Evolutionary conservation across 92 coral and sea anemone genomes (phyloP), one percentile per base, ranked within the genome.

Genomic region (Paragorgia papillata): DNA sequence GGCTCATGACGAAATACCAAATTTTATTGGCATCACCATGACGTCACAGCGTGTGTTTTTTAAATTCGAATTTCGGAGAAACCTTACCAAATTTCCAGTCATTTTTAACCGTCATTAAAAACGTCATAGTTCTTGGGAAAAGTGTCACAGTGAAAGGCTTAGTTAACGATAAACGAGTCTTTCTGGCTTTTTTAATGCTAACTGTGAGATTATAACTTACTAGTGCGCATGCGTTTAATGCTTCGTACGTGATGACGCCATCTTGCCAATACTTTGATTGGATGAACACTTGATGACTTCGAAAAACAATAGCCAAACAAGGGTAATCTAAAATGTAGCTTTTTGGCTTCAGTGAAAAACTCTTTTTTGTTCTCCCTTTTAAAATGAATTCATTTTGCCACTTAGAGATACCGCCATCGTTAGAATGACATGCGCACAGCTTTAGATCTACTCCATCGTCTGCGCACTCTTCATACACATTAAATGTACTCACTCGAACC

Each of bases 401-500:
- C 24, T 40, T 67, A 20, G 44, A 2, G 12, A 24, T 27, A 3
- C 22, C 18, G 5, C 25, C 10, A 3, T 3, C 21, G 33, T 12
- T 27, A 15, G 37, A 18, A 46, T 51, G 54, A 44, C 97, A 93
- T 55, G 97, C 88, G 87, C 97, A 93, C 9, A 91, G 87, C 70
- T 83, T 74, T 27, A 87, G 62, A 64, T 93, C 91, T 25, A 93
- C 94, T 32, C 75, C 80, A 31, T 74, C 81, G 31, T 93, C 97
- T 48, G 69, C 91, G 80, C 97, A 93, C 62, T 70, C 74, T 61
- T 91, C 81, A 74, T 93, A 93, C 74, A 62, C 80, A 74, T 87
- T 84, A 51, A 91, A 93, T 21, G 85, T 75, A 51, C 97, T 93
- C 15, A 91, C 75, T 14, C 97, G 89, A 22, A 76, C 64, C 40